Percentiles rank a stretch among this genome's conserved stretches.
phyloP scores from a whole-genome alignment of 2,113 vertebrate genomes.

The Struthio camelus region DNA sequence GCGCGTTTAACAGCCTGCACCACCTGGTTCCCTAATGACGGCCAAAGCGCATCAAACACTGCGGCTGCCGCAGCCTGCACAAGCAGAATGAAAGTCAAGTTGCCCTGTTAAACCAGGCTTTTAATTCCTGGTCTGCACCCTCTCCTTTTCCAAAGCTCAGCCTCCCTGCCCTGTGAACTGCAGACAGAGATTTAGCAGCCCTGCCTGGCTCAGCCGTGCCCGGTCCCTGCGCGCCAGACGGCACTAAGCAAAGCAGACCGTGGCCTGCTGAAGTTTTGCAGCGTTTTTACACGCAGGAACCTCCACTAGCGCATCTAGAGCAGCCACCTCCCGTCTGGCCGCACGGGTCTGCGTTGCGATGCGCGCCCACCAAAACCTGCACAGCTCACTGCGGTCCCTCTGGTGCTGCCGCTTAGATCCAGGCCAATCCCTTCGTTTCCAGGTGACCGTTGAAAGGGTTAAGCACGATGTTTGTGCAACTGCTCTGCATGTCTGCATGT shows the following conservation, averaged over 20 bases:
- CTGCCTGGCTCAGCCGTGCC: background rate
- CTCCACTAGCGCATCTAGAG: background rate
- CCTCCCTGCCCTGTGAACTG: background rate
- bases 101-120: background rate
- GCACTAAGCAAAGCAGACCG: too few species aligned
- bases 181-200: background rate
- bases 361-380: rapidly evolving
- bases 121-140: background rate
- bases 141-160: background rate
- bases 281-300: background rate
- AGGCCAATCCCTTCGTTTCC: background rate
- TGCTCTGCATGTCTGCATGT: slow-evolving; percentile 72
- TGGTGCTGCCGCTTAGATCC: background rate
- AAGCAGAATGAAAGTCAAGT: background rate
- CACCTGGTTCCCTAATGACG: background rate
- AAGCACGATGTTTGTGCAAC: background rate
- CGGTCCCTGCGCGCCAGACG: background rate
- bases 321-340: background rate
- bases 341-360: rapidly evolving
- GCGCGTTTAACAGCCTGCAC: background rate
- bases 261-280: background rate
- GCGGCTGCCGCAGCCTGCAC: rapidly evolving
- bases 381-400: rapidly evolving
- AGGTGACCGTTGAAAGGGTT: slow-evolving; percentile 66
- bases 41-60: background rate